These are phyloP conservation scores for Carassius gibelio DNA, from an alignment of 2,113 vertebrate species.

Conservation along the genomic window DNA sequence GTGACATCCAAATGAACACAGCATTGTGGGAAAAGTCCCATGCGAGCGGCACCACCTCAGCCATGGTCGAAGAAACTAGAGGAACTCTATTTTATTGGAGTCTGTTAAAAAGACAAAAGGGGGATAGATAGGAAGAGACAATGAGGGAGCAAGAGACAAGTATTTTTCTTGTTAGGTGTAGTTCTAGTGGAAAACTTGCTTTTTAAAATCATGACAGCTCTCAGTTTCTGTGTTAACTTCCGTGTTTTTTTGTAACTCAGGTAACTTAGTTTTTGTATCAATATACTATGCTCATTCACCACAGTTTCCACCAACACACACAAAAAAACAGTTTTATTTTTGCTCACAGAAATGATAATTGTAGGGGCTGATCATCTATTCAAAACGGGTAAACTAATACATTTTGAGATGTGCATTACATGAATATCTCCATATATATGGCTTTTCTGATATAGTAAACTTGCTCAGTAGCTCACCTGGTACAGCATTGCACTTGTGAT, in stretches of 20 bases:
- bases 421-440: background rate
- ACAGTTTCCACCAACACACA: background rate
- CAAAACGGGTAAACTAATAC: background rate
- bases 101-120: conserved; percentile 21
- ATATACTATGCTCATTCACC: background rate
- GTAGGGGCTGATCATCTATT: background rate
- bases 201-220: background rate
- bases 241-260: too few species aligned
- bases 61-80: background rate
- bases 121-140: background rate
- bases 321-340: background rate
- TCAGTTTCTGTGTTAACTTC: background rate
- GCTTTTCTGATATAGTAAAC: background rate
- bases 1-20: conserved; percentile 36
- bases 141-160: background rate
- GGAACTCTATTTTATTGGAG: background rate
- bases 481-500: background rate
- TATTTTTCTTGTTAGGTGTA: background rate
- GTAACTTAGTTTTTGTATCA: background rate
- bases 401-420: background rate
- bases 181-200: conserved; percentile 16
- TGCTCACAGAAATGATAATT: background rate
- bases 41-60: background rate
- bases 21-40: conserved; percentile 20
- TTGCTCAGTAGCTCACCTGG: background rate